A percentile compares a stretch with the other conserved stretches of the same genome.
Conservation (phyloP, 2,113 vertebrate species). For the Synodontis membranacea region DNA sequence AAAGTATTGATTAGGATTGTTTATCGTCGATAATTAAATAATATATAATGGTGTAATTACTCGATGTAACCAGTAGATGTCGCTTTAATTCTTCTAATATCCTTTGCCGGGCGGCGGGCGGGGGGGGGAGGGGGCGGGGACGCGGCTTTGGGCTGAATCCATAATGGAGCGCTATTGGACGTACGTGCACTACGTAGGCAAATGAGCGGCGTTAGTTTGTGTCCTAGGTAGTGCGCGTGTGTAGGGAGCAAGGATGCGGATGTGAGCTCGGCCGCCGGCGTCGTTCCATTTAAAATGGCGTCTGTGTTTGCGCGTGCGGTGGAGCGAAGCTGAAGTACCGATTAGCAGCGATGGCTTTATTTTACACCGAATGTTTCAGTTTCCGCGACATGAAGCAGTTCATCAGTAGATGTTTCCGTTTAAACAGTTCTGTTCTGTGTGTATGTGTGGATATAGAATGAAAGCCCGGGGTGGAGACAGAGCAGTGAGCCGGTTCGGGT, state of each 20-base stretch:
- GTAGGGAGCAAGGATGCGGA: neutral
- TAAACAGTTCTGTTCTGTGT: too few species aligned
- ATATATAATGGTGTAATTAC: constrained; percentile 45
- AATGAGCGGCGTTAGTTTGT: neutral
- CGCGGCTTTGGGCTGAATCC: too few species aligned
- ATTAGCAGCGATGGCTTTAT: neutral
- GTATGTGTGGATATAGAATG: neutral
- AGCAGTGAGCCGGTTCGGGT: neutral
- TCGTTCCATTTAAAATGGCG: constrained; percentile 76
- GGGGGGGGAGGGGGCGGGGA: too few species aligned
- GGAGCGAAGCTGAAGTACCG: constrained; percentile 7
- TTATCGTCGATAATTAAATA: neutral
- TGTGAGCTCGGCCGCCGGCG: constrained; percentile 56
- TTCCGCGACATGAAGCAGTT: too few species aligned
- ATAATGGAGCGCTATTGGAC: neutral
- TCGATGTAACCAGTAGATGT: constrained; percentile 1
- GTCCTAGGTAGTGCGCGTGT: neutral
- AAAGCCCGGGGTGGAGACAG: neutral
- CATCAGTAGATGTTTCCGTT: neutral
- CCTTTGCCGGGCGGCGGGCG: neutral
- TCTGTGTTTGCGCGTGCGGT: constrained; percentile 47
- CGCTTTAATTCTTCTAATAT: constrained; percentile 45
- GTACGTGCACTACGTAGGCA: neutral
- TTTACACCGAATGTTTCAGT: neutral
- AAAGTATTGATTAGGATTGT: neutral